Base-by-base conservation (phyloP, 2,888 invertebrate species). In the Scaptodrosophila latifasciaeformis region DNA sequence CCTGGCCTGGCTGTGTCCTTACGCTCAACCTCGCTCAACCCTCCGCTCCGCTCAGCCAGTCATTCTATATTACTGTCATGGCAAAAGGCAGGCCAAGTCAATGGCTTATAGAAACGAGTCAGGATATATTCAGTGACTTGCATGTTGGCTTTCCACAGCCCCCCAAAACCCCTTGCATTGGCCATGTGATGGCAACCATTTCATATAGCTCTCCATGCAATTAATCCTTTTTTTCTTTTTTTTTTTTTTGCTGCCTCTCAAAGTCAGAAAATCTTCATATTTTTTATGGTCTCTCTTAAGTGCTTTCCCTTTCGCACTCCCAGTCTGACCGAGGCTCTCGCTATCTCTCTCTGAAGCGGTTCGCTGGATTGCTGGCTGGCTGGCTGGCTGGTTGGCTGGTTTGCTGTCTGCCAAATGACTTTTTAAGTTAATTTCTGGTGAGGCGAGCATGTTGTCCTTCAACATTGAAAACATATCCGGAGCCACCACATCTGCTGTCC, bases 391-490 rank as follows among this genome's bases (percentile, higher is more conserved):
- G 34, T 12, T 46, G n/a, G n/a, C n/a, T 30, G 31, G 15, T 43
- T 43, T 19, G 43, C 49, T 57, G 57, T 62, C 57, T 67, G 61
- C 56, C 65, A 80, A 75, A 80, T 76, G 81, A 74, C 75, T 76
- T 76, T 75, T 80, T 75, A 80, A 76, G 81, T 78, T 74, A 75
- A 75, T 80, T 75, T 75, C 81, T 80, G 66, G 64, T 61, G 57
- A 67, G 62, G 37, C 52, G 56, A 56, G 77, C 65, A 55, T 65
- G 67, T 62, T 64, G 56, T 67, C 57, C 62, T 61, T 50, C 66
- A 47, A 59, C 72, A 53, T 58, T 57, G 49, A 40, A 57, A 46
- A 21, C 21, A 24, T 9, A 37, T 37, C 37, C 12, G 39, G n/a
- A n/a, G n/a, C n/a, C n/a, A n/a, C n/a, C n/a, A n/a, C n/a, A 42